phyloP scores from a whole-genome alignment of 2,113 vertebrate species.

The Rhinichthys klamathensis region DNA sequence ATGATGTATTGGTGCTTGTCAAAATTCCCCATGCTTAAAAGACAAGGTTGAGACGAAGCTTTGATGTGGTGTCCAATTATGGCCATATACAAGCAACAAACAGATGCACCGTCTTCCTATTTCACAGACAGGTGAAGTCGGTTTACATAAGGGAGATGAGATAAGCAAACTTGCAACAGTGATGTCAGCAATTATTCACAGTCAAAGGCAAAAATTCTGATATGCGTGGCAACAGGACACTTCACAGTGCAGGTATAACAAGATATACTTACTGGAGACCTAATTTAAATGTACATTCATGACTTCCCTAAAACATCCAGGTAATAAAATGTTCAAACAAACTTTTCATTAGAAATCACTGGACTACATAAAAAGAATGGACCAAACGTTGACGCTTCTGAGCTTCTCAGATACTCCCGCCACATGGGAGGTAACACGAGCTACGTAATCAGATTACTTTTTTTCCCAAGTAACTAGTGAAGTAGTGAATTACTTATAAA shows the following conservation, averaged over 20 bases:
- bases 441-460: too few relatives aligned
- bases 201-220: constrained; percentile 42
- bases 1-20: constrained; percentile 24
- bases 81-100: not conserved
- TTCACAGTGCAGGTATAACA: constrained; percentile 11
- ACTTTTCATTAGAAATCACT: too few relatives aligned
- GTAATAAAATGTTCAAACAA: too few relatives aligned
- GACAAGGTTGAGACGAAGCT: not conserved
- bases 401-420: too few relatives aligned
- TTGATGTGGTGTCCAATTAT: constrained; percentile 13
- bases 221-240: constrained; percentile 36
- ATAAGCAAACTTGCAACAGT: constrained; percentile 45
- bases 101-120: constrained; percentile 9
- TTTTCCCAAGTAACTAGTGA: too few relatives aligned
- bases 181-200: constrained; percentile 49
- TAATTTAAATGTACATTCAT: not conserved
- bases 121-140: not conserved
- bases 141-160: constrained; percentile 34
- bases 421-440: too few relatives aligned
- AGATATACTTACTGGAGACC: not conserved
- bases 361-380: too few relatives aligned
- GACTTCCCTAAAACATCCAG: too few relatives aligned
- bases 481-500: too few relatives aligned
- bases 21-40: constrained; percentile 17
- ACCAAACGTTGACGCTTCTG: too few relatives aligned